Percentiles rank a stretch among this genome's conserved stretches.
phyloP scores from a whole-genome alignment of 2,113 vertebrate species.

The Muscicapa adusta region DNA sequence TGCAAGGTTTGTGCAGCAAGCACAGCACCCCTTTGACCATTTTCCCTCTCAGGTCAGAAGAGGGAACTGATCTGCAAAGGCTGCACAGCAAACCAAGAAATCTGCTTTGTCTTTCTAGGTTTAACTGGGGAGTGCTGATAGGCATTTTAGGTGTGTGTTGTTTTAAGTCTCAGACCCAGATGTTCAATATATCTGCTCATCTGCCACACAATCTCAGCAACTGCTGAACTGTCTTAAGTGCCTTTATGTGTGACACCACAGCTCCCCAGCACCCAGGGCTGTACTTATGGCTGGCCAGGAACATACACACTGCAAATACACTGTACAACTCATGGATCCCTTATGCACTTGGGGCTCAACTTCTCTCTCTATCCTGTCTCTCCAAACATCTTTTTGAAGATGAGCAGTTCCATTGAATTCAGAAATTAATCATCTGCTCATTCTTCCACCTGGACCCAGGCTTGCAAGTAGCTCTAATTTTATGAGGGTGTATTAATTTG shows the following conservation, averaged over 20 bases:
- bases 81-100: not conserved
- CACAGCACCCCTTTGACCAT: not conserved
- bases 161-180: not conserved
- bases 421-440: not conserved
- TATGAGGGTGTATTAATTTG: not conserved
- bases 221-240: not conserved
- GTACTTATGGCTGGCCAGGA: not conserved
- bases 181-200: not conserved
- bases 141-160: not conserved
- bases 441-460: not conserved
- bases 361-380: not conserved
- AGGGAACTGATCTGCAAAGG: accelerated
- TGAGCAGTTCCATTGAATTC: not conserved
- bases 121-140: not conserved
- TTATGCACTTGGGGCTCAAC: not conserved
- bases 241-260: not conserved
- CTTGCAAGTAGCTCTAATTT: not conserved
- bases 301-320: not conserved
- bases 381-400: not conserved
- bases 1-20: not conserved
- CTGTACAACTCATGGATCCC: not conserved
- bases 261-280: not conserved
- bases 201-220: not conserved
- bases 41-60: not conserved
- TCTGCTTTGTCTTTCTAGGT: not conserved